Percentiles rank a stretch among this genome's conserved stretches.
phyloP scores from a whole-genome alignment of 2,888 invertebrate genomes.

The Parnassius apollo region DNA sequence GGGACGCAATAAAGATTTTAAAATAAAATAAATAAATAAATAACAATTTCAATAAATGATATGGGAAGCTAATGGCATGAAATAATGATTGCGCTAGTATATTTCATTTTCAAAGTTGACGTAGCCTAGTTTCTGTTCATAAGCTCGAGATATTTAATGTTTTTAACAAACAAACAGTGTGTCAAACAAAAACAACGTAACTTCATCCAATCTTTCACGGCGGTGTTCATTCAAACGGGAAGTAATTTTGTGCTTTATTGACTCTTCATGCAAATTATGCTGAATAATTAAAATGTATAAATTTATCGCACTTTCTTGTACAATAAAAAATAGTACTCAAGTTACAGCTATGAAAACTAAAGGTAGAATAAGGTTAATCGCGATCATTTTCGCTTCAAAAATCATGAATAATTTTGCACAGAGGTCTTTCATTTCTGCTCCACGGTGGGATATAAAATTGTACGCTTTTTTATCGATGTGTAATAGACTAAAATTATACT shows the following conservation, averaged over 20 bases:
- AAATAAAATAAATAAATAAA: too few relatives aligned
- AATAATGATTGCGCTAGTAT: too few relatives aligned
- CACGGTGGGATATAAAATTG: too few relatives aligned
- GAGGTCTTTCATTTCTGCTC: too few relatives aligned
- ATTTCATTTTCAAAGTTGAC: background rate
- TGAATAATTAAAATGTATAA: constrained; percentile 61
- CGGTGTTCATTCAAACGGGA: constrained; percentile 52
- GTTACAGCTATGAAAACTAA: background rate
- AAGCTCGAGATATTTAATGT: background rate
- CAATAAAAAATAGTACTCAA: constrained; percentile 34
- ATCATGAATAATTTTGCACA: too few relatives aligned
- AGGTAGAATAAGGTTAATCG: background rate
- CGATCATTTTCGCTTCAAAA: constrained; percentile 8
- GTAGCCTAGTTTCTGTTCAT: constrained; percentile 5
- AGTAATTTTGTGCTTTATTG: constrained; percentile 73
- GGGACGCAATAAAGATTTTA: too few relatives aligned
- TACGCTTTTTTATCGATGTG: background rate
- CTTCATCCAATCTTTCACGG: constrained; percentile 40
- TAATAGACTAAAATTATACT: constrained; percentile 14
- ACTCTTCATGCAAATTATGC: constrained; percentile 62
- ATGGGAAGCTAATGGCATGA: too few relatives aligned
- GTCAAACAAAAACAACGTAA: constrained; percentile 7
- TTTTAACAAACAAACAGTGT: background rate
- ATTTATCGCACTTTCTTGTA: constrained; percentile 65
- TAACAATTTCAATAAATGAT: too few relatives aligned